Base-by-base conservation (phyloP, 92 coral and sea anemone species). In the Ricordea florida region DNA sequence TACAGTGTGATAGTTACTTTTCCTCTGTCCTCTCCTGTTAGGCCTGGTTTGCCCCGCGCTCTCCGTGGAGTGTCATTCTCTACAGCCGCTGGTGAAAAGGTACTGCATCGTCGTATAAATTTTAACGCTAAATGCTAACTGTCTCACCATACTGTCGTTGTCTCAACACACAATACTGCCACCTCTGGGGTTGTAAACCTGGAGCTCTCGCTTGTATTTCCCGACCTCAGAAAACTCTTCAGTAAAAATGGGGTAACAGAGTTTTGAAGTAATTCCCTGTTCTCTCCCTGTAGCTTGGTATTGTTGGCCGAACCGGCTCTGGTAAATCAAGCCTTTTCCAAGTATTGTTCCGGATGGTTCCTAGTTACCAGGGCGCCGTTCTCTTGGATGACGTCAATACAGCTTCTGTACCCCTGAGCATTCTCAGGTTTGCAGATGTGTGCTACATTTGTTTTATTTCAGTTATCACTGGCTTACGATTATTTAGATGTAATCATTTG, bases 271-370 rank as follows among this genome's bases (percentile, higher is more conserved):
- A n/a, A n/a, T n/a, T n/a, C n/a, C n/a, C n/a, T n/a, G n/a, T n/a
- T n/a, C n/a, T 57, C 14, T 59, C 11, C 10, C 56, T 42, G 16
- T 71, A 92, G 99, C 76, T 96, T 32, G 99, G 99, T 21, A 96
- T 96, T 60, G 99, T 96, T 23, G 99, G 99, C 25, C 97, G 99
- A 49, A 96, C 99, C 10, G 99, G 99, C 17, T 96, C 97, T 31
- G 99, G 99, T 14, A 96, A 96, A 59, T 96, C 99, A 24, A 96
- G 97, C 75, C 87, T 96, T 32, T 89, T 96, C 59, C 89, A 88
- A 78, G 94, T 86, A 14, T 59, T 96, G 59, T 96, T 96, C 67
- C 88, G 86, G 50, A 88, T 96, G 81, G 97, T 96, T 10, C 35
- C 37, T 2, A 59, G 41, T 16, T 40, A 78, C 57, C 79, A 59